Base-by-base conservation (phyloP, 2,888 invertebrate genomes). In the Liopterus haemorrhoidalis region DNA sequence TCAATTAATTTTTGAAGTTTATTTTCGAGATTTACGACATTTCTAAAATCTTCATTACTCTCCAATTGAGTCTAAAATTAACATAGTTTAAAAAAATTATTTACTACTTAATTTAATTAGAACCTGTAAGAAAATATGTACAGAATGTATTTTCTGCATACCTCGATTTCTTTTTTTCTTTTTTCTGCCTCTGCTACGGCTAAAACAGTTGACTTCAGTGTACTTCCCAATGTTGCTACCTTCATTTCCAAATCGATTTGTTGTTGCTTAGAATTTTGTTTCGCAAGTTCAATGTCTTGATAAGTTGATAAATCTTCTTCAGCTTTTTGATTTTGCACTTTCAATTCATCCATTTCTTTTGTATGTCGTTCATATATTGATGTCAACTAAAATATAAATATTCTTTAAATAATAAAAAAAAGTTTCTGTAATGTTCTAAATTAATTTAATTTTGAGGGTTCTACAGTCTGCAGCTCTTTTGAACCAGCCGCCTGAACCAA, bases 121-220 rank as follows among this genome's bases (percentile, higher is more conserved):
- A n/a, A n/a, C n/a, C n/a, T n/a, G n/a, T n/a, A n/a, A n/a, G n/a
- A n/a, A 32, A 42, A 30, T 30, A 11, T 22, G 5, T 14, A 15
- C 21, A 32, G 24, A 15, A 22, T 25, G 19, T 12, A 36, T 16
- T 16, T 12, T 27, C 24, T 35, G 16, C 40, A 49, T 46, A 55
- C 55, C 44, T 54, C 49, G 18, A 56, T 40, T 31, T 56, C 52
- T 6, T 33, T 32, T 41, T 53, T 49, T 12, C 45, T 40, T 28
- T 53, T 49, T 31, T 55, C 48, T 3, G 48, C 53, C 44, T 56
- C 56, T 9, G 40, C 37, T 12, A 56, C 54, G 37, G 55, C 54
- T 28, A 49, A 44, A 21, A 44, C 37, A 9, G 54, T 56, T n/a
- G 56, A 49, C 24, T 49, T 48, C n/a, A 54, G 42, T 25, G 46